A percentile compares a stretch with the other conserved stretches of the same genome.
These are phyloP conservation scores for Monopis laevigella DNA, from an alignment of 2,888 invertebrate species.

Conservation along the genomic window DNA sequence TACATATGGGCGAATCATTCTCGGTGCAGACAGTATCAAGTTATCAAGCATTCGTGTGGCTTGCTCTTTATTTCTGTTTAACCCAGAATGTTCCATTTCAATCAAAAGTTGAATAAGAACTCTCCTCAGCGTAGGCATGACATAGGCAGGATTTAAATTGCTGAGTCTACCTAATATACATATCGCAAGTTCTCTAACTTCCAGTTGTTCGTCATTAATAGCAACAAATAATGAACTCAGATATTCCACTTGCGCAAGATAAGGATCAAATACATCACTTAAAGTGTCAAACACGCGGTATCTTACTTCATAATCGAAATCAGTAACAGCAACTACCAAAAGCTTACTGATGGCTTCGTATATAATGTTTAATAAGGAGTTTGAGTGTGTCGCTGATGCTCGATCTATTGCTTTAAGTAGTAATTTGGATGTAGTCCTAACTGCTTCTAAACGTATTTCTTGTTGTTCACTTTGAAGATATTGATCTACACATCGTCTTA, in stretches of 20 bases:
- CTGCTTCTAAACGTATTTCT: constrained; percentile 90
- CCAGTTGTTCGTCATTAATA: constrained; percentile 95
- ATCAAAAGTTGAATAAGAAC: constrained; percentile 91
- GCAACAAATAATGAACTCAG: constrained; percentile 92
- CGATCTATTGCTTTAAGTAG: constrained; percentile 84
- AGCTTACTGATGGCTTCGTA: constrained; percentile 91
- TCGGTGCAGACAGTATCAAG: constrained; percentile 92
- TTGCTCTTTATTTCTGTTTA: constrained; percentile 96
- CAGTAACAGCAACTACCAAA: constrained; percentile 92
- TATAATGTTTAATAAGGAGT: constrained; percentile 88
- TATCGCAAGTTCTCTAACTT: constrained; percentile 92
- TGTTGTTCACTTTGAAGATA: constrained; percentile 91
- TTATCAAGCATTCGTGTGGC: constrained; percentile 95
- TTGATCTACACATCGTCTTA: constrained; percentile 90
- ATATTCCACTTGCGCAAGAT: constrained; percentile 95
- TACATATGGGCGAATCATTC: constrained; percentile 94
- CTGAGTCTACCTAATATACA: constrained; percentile 93
- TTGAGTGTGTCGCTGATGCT: constrained; percentile 72
- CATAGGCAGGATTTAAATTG: constrained; percentile 96
- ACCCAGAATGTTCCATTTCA: constrained; percentile 94
- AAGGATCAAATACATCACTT: constrained; percentile 90
- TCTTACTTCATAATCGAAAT: constrained; percentile 93
- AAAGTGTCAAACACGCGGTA: constrained; percentile 91
- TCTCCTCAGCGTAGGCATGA: constrained; percentile 94
- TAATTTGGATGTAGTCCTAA: constrained; percentile 90